These are phyloP conservation scores for Volucella inanis DNA, from an alignment of 2,888 invertebrate species.

Conservation along the genomic window DNA sequence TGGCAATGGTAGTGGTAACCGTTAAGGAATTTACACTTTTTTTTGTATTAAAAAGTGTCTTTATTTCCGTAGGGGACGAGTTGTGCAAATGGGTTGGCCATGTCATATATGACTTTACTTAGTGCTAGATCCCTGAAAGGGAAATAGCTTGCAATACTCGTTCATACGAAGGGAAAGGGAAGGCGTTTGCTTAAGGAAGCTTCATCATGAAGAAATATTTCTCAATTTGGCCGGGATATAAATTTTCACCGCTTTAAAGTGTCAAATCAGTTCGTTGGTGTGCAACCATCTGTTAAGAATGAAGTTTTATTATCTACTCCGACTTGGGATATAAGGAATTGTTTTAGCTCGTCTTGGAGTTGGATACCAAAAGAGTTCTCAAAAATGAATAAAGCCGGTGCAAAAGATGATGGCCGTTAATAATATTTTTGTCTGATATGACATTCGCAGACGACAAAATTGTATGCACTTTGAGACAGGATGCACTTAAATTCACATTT, in stretches of 20 bases:
- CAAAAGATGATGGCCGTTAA: no score
- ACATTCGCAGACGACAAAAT: no score
- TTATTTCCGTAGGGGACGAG: not conserved
- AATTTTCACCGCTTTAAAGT: constrained; percentile 38
- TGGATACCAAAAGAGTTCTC: no score
- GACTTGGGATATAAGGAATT: no score
- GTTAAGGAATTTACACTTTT: constrained; percentile 62
- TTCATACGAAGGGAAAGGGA: not conserved
- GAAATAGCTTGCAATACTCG: constrained; percentile 35
- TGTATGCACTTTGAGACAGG: no score
- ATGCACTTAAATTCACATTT: no score
- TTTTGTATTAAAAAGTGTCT: not conserved
- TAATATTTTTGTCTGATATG: no score
- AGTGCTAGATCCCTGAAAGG: not conserved
- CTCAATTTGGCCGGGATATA: constrained; percentile 46
- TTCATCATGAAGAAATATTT: constrained; percentile 42
- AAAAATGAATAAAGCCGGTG: no score
- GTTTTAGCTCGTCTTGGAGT: no score
- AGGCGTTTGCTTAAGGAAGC: constrained; percentile 18
- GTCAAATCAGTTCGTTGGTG: constrained; percentile 25
- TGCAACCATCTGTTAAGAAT: not conserved
- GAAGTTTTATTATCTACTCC: no score
- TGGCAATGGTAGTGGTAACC: constrained; percentile 41
- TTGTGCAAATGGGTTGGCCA: constrained; percentile 19
- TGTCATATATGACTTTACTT: constrained; percentile 27